Evolutionary conservation across 2,797 vertebrate species (phyloP), one percentile per base, ranked within the genome.

Genomic region (Epinephelus awoara): DNA sequence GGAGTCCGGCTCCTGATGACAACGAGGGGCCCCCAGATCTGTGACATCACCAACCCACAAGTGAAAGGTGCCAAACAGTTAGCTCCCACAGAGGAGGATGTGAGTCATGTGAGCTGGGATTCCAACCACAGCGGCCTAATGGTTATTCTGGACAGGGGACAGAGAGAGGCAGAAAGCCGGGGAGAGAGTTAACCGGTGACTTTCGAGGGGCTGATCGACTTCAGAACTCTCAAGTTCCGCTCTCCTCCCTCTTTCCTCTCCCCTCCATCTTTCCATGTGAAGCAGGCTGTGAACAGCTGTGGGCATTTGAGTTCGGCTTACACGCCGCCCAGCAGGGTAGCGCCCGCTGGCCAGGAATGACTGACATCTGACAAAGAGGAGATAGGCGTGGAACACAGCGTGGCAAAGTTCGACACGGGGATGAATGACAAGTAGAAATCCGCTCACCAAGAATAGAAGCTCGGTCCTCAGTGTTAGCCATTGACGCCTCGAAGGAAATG

Each of bases 351-450:
- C 79, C 72, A 61, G 75, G 81, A 80, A 75, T 92, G 91, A 90
- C 83, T 83, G 92, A 91, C 92, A 89, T 86, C 76, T 92, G 89
- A 89, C 91, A 83, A 83, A 79, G 67, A 75, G 69, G 67, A 74
- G 75, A 84, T 49, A 56, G 80, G 72, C 40, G 57, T 63, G 67
- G 62, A 83, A 27, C 65, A 44, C 82, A 67, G 68, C 38, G 59
- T 69, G 82, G 62, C 58, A 78, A 89, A 74, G 80, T 84, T 85
- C 44, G 13, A 83, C 69, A 51, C 18, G 0, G 2, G 79, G 59
- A 72, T 67, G 85, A 86, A 75, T 55, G 77, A 83, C 73, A 46
- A 67, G 81, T 2, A 69, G 55, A 73, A 74, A 68, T 79, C 70
- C 8, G 4, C 65, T 72, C 51, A 17, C 6, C 3, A 0, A 76